Base-by-base conservation (phyloP, 2,797 vertebrate species). In the Ambastaia sidthimunki region DNA sequence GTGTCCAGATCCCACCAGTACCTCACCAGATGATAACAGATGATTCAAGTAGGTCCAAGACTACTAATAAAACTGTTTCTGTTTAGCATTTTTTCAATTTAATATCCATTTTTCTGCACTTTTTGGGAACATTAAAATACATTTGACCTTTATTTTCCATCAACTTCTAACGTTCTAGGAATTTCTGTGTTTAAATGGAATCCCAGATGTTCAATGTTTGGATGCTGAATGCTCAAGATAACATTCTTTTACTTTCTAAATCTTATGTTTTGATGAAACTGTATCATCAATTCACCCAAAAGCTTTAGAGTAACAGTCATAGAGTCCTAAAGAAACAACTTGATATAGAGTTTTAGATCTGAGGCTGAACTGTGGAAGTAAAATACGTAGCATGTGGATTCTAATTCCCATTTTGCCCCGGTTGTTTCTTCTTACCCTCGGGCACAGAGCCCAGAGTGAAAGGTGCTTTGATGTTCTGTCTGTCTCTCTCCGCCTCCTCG, bases 401-500 rank as follows among this genome's bases (percentile, higher is more conserved):
- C 94, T 90, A 96, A 88, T 95, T 95, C 86, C 93, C 91, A 4
- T 93, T 94, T 87, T 96, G 93, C 18, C 93, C 94, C 0, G 93
- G 93, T 16, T 91, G 92, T 81, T 95, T 92, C 84, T 94, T 95
- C 87, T 95, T 95, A 86, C 92, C 7, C 85, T 85, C 82, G n/a
- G n/a, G n/a, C n/a, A n/a, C n/a, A n/a, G n/a, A 25, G 21, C 90
- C 91, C 9, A 95, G 75, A n/a, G 88, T 87, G 81, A 96, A 93
- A 0, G 95, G 96, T 0, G 94, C 85, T 88, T 96, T 98, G 81
- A 98, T 97, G 85, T 99, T 99, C 84, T 94, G 86, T 25, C 96
- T 91, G 74, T 99, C 97, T 88, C 94, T 93, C 88, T 98, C 95
- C 0, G 95, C 97, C 85, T 99, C 97, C 85, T 96, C 93, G 0